Evolutionary conservation across 2,797 vertebrate genomes (phyloP), one percentile per base, ranked within the genome.

Genomic region (Anisognathus igniventris): DNA sequence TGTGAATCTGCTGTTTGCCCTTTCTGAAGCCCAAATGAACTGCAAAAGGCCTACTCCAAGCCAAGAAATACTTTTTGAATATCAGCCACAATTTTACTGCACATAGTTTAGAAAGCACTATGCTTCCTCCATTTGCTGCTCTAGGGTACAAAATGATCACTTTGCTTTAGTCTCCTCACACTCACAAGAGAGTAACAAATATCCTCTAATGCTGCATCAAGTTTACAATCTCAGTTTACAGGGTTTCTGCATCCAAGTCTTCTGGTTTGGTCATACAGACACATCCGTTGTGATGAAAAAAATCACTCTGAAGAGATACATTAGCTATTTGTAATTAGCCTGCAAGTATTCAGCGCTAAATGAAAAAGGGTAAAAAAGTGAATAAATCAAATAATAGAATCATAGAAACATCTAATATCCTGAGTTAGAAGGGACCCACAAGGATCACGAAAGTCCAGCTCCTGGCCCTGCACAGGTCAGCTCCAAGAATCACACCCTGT

Each of bases 261-360:
- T 94, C 80, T 56, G 45, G 40, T 72, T 86, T 78, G 62, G 50
- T 81, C 58, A 78, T 30, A 42, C 23, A 88, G 25, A 71, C 31
- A 30, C 28, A 67, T 14, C 7, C 33, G 5, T 3, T 5, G 48
- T 51, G 48, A 37, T 11, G 20, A 48, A 75, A 53, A 90, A 64
- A 72, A 40, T 42, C 33, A 23, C 40, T 56, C 60, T 17, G 37
- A 73, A 79, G 56, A 90, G 48, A 62, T 67, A 37, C 0, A 31
- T 73, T 35, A 83, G 48, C 35, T 58, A 10, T 30, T 60, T 78
- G 31, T 50, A 73, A 73, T 14, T 30, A 87, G 24, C 5, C 44
- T 60, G 56, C 8, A 51, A 81, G 21, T 50, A 81, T 45, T 61
- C 37, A 33, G 33, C 33, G 42, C 23, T 35, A 71, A 61, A 77